Base-by-base conservation (phyloP, 2,888 invertebrate species). In the Lithodes maja region DNA sequence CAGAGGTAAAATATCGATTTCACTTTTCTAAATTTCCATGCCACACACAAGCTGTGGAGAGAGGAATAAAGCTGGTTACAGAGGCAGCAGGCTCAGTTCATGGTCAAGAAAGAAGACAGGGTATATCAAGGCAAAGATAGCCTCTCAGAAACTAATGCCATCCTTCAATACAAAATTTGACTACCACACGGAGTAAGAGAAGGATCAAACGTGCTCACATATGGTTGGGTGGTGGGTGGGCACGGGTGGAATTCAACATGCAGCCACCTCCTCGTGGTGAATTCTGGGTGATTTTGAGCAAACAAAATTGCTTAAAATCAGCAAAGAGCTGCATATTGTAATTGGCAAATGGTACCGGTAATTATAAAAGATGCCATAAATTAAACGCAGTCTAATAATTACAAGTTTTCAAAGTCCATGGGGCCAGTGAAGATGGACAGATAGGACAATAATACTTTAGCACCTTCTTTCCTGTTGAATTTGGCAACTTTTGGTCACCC, bases 211-310 rank as follows among this genome's bases (percentile, higher is more conserved):
- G 12, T 61, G 61, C 12, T 61, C 61, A 61, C 61, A 61, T 61
- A 61, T 61, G 61, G 61, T 61, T 61, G 61, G 61, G 61, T 61
- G 61, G 61, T 61, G 61, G 61, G 61, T 61, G 61, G 61, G 61
- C 61, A 61, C 61, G 5, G 61, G 61, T 61, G 61, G 61, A 61
- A 61, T 61, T 61, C 61, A 12, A 61, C 61, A 61, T 61, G 61
- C 61, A 61, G 61, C 61, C 61, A 61, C 61, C 61, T 61, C 61
- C 61, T 61, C 61, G 5, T 61, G 61, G 61, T 61, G 61, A 61
- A 61, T 61, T 61, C 61, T 61, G 61, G 5, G 61, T 61, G 61
- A 61, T 61, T 61, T 61, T 61, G 12, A 61, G 61, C 61, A 5
- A 61, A 61, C 61, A 7, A 12, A 7, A 7, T 61, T 61, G 61